Base-by-base conservation (phyloP, 2,797 vertebrate genomes). In the Anableps anableps region DNA sequence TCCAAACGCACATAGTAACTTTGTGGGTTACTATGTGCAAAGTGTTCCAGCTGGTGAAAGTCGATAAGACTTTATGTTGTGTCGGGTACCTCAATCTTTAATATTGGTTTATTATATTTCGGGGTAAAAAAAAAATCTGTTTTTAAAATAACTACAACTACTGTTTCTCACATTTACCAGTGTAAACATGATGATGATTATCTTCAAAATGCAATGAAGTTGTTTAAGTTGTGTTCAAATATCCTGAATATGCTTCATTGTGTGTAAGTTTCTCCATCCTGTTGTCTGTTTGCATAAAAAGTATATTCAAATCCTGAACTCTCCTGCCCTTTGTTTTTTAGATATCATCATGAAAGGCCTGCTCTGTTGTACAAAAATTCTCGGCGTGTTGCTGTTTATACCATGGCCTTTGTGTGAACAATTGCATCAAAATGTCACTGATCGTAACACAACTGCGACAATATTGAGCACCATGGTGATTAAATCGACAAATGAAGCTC, bases 321-420 rank as follows among this genome's bases (percentile, higher is more conserved):
- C 10, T 17, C 10, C 31, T 72, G 9, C 9, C n/a, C 3, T 84
- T 17, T 86, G 19, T 34, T 62, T 79, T 51, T 70, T 82, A 93
- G 93, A 86, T 2, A 79, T 8, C 85, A 92, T 41, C 47, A 95
- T 94, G 93, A 91, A 82, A 0, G 17, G 38, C 55, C 34, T 89
- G 62, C 43, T 89, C 11, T 85, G 0, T 86, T 74, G 76, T 43
- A 4, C 72, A 6, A 72, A 72, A 62, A 38, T 89, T 53, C 76
- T 91, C 58, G 55, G 23, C 31, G 13, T 70, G 1, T 45, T 79
- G 2, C 70, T 83, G 21, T 66, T 78, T 36, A 26, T 80, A 31
- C 31, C 51, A 29, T 43, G 45, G 21, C 23, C 45, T 38, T 21
- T 8, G 23, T 26, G 50, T 38, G 13, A 26, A 4, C n/a, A n/a